phyloP scores from a whole-genome alignment of 2,888 invertebrate species.

The Xylocampa areola region DNA sequence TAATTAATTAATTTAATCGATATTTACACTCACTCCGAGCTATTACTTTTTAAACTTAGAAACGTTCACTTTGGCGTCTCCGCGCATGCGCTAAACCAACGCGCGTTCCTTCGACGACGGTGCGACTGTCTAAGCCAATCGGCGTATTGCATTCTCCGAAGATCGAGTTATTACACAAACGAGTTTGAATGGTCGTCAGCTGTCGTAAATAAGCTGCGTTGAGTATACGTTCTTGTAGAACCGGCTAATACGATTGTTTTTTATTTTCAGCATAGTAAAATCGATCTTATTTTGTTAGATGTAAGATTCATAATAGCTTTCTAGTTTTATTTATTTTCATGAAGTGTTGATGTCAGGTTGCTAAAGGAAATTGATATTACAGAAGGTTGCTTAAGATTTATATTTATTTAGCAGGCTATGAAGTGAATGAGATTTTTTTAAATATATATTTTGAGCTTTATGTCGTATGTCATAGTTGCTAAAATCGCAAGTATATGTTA shows the following conservation, averaged over 20 bases:
- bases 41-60: constrained; percentile 56
- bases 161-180: constrained; percentile 74
- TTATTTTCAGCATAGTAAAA: constrained; percentile 45
- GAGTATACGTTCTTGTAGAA: constrained; percentile 65
- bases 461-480: constrained; percentile 6
- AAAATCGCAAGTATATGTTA: constrained; percentile 40
- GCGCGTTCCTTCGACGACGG: constrained; percentile 56
- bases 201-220: constrained; percentile 65
- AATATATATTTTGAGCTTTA: constrained; percentile 52
- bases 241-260: constrained; percentile 68
- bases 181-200: constrained; percentile 72
- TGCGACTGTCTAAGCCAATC: constrained; percentile 76
- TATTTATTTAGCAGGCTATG: constrained; percentile 36
- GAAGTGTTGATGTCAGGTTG: constrained; percentile 34
- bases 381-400: constrained; percentile 24
- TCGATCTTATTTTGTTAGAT: constrained; percentile 27
- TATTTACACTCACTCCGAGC: constrained; percentile 51
- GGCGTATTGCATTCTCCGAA: constrained; percentile 79
- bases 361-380: constrained; percentile 46
- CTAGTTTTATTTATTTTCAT: constrained; percentile 33
- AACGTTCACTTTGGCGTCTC: constrained; percentile 62
- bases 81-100: constrained; percentile 70
- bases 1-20: constrained; percentile 29
- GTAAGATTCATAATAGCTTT: constrained; percentile 59
- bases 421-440: constrained; percentile 41